Percentiles rank a stretch among this genome's conserved stretches.
Evolutionary conservation across 2,888 invertebrate species (phyloP).

Genomic region (Syrphus vitripennis): DNA sequence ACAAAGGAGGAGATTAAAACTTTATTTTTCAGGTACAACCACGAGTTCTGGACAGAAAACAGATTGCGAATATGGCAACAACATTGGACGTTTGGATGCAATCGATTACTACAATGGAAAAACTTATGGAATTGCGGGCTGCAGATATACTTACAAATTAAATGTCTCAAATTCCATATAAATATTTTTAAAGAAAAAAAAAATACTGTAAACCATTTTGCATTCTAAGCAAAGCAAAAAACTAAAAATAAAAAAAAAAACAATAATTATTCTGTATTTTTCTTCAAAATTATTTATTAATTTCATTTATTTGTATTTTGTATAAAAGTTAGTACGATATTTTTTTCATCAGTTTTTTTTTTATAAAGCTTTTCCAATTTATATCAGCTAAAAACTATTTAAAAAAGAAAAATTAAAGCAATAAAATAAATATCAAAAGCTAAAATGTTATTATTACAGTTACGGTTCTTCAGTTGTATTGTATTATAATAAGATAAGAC

Average conservation of each 20-base stretch:
- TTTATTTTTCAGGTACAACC: slow-evolving; percentile 83
- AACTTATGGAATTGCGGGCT: slow-evolving; percentile 80
- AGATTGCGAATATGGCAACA: slow-evolving; percentile 80
- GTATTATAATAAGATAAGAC: neutral
- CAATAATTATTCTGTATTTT: neutral
- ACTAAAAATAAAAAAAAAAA: slow-evolving; percentile 16
- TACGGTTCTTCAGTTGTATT: slow-evolving; percentile 17
- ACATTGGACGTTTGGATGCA: slow-evolving; percentile 81
- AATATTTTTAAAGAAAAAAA: neutral
- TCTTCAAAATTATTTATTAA: neutral
- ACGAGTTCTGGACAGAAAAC: slow-evolving; percentile 85
- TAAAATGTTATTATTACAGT: slow-evolving; percentile 41
- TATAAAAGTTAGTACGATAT: slow-evolving; percentile 38
- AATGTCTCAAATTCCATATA: neutral
- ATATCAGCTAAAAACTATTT: slow-evolving; percentile 46
- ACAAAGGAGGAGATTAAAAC: too few relatives aligned
- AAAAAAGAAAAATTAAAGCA: neutral
- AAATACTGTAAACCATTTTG: slow-evolving; percentile 37
- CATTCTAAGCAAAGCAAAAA: slow-evolving; percentile 34
- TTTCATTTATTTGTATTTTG: slow-evolving; percentile 16
- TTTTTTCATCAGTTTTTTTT: neutral
- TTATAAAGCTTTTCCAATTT: slow-evolving; percentile 37
- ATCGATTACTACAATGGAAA: slow-evolving; percentile 81
- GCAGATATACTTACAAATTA: slow-evolving; percentile 81
- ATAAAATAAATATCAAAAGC: slow-evolving; percentile 31